Evolutionary conservation across 2,888 invertebrate species (phyloP).

Genomic region (Lamellibrachia satsuma): DNA sequence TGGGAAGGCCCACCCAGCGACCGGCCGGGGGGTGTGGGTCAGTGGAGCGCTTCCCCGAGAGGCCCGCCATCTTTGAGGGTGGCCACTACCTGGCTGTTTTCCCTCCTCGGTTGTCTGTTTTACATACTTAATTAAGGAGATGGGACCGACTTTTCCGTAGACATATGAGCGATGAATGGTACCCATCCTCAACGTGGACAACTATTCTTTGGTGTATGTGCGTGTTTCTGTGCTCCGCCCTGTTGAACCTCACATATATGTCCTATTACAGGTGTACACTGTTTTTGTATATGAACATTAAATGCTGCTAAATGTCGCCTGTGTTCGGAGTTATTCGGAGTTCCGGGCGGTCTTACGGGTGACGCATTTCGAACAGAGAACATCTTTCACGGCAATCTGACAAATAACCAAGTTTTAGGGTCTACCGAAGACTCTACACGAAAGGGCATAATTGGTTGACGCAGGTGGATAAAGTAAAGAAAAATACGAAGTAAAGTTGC

Average conservation of each 20-base stretch:
- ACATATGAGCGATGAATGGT: not conserved
- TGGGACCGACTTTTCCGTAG: not conserved
- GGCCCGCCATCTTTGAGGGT: not conserved
- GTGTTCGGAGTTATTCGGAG: not conserved
- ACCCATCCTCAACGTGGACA: not conserved
- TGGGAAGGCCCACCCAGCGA: too few species aligned
- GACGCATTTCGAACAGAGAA: not conserved
- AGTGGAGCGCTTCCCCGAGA: too few species aligned
- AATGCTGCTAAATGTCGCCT: not conserved
- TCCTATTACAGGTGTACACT: not conserved
- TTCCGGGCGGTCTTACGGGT: not conserved
- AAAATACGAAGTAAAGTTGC: not conserved
- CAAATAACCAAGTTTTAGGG: not conserved
- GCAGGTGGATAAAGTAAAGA: not conserved
- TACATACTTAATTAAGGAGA: not conserved
- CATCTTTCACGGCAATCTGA: not conserved
- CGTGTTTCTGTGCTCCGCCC: not conserved
- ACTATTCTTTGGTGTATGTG: not conserved
- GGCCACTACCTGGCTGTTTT: not conserved
- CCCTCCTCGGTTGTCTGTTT: not conserved
- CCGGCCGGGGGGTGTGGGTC: too few species aligned
- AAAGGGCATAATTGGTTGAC: not conserved
- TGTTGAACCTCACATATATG: not conserved
- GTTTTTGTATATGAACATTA: not conserved
- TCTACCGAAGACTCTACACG: not conserved